phyloP scores from a whole-genome alignment of 2,113 vertebrate genomes.

The Aix galericulata region DNA sequence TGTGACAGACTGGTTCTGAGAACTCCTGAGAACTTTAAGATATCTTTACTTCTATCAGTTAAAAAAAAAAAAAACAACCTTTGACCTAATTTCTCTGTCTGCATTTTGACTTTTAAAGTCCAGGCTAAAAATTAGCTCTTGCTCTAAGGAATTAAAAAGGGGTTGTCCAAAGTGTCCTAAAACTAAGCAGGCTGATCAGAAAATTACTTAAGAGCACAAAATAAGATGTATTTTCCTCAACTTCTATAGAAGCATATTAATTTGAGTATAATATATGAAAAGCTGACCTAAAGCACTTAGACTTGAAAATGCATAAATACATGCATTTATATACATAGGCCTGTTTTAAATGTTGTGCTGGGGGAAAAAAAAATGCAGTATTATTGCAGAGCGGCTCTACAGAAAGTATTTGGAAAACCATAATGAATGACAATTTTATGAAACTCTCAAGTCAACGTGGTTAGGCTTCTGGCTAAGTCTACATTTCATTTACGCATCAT shows the following conservation, averaged over 20 bases:
- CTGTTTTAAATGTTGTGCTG: background rate
- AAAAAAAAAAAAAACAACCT: background rate
- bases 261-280: background rate
- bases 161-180: background rate
- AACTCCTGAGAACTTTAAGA: too few species aligned
- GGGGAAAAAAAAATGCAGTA: background rate
- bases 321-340: background rate
- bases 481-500: background rate
- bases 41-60: background rate
- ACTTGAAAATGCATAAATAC: background rate
- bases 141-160: background rate
- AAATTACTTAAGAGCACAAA: background rate
- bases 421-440: background rate
- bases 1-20: background rate
- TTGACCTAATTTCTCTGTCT: background rate
- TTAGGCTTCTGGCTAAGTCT: background rate
- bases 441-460: background rate
- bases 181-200: background rate
- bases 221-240: background rate
- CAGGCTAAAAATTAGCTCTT: background rate
- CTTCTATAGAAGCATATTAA: background rate
- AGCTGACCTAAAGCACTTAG: background rate
- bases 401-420: background rate
- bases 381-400: background rate
- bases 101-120: background rate